Evolutionary conservation across 2,888 invertebrate genomes (phyloP), one percentile per base, ranked within the genome.

Genomic region (Ligdia adustata): DNA sequence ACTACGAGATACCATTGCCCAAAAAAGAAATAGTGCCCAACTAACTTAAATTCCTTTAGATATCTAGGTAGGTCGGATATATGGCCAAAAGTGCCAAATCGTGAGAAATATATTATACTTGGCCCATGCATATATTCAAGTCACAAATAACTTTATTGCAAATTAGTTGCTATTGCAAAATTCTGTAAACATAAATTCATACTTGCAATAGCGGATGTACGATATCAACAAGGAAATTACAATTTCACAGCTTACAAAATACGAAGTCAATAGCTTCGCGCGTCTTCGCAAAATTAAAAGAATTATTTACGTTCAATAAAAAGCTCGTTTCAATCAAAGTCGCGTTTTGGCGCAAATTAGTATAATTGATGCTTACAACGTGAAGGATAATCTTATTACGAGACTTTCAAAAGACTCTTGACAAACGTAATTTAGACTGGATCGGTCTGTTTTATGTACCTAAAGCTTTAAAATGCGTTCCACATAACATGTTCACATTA

Each of bases 261-360:
- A 48, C 37, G 58, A 9, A 57, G 64, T 63, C 69, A 64, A 72
- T 72, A 67, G 51, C 34, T 43, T 54, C 40, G 62, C 68, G 60
- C 51, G 49, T 74, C 69, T 66, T 55, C 20, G 43, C 39, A 40
- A 55, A 57, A 55, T 43, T 41, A 57, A 55, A 50, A 55, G 41
- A 42, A 55, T n/a, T 43, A 39, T 49, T 31, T 42, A 16, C 43
- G 26, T 49, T 55, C 55, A 55, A 45, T 24, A 40, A 46, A 54
- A 24, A 50, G 52, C n/a, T n/a, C n/a, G n/a, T n/a, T n/a, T 44
- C 55, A 45, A 43, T 28, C 28, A 43, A 29, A 20, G n/a, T 27
- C 37, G 1, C 18, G 12, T 28, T 35, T 43, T 42, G n/a, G 39
- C 14, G 31, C 22, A 24, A 11, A 14, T 40, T 6, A 32, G 24